phyloP scores from a whole-genome alignment of 1,140 invertebrate genomes.

The Cryptotermes secundus region DNA sequence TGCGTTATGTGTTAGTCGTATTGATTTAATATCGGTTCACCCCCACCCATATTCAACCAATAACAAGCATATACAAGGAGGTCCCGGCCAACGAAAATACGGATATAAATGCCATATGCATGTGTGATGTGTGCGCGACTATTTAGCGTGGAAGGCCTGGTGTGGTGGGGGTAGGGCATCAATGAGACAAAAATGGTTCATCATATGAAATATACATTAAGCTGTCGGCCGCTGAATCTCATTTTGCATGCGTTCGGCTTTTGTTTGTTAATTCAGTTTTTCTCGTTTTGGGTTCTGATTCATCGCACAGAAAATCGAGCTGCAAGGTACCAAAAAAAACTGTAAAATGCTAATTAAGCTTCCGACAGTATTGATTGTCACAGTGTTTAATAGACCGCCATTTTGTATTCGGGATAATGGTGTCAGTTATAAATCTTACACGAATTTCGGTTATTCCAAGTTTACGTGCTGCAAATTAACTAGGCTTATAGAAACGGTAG shows the following conservation, averaged over 20 bases:
- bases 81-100: background rate
- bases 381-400: background rate
- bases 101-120: background rate
- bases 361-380: background rate
- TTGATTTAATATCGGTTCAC: background rate
- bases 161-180: background rate
- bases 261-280: constrained; percentile 8
- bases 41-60: background rate
- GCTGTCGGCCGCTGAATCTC: background rate
- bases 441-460: background rate
- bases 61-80: constrained; percentile 7
- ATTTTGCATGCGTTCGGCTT: background rate
- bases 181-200: constrained; percentile 7
- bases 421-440: background rate
- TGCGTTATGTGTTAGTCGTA: constrained; percentile 11
- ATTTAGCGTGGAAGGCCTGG: background rate
- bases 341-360: background rate
- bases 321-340: background rate
- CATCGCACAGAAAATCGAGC: background rate
- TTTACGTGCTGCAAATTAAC: background rate
- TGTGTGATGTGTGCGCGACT: constrained; percentile 1
- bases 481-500: background rate
- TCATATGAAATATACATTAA: constrained; percentile 19
- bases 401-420: background rate
- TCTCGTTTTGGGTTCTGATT: background rate